A percentile compares a stretch with the other conserved stretches of the same genome.
Conservation (phyloP, 2,797 vertebrate genomes). For the Spinus pinus region DNA sequence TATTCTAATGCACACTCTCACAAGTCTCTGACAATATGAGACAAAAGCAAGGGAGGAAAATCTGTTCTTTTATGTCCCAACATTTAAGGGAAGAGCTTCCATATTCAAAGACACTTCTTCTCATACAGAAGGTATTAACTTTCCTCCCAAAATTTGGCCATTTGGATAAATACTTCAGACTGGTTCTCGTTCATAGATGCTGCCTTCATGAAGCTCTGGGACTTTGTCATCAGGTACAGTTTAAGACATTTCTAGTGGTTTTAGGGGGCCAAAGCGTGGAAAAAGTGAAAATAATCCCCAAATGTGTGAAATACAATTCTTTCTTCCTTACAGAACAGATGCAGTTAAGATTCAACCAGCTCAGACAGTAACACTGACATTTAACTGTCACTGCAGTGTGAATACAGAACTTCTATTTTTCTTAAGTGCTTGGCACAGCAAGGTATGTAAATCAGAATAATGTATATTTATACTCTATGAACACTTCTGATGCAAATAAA, state of each 20-base stretch:
- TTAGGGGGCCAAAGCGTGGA: background rate
- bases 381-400: background rate
- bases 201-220: background rate
- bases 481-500: background rate
- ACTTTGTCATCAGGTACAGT: background rate
- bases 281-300: background rate
- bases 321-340: background rate
- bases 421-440: background rate
- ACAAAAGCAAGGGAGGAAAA: background rate
- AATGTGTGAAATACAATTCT: background rate
- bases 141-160: background rate
- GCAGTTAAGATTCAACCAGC: background rate
- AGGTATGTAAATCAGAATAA: background rate
- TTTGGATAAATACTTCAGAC: background rate
- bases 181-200: background rate
- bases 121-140: fast-evolving
- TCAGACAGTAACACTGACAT: background rate
- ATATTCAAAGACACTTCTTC: background rate
- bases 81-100: background rate
- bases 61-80: background rate
- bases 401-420: background rate
- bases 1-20: background rate
- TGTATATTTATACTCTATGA: background rate
- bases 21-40: background rate
- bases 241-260: background rate